phyloP scores from a whole-genome alignment of 2,888 invertebrate genomes.

The Zeuzera pyrina region DNA sequence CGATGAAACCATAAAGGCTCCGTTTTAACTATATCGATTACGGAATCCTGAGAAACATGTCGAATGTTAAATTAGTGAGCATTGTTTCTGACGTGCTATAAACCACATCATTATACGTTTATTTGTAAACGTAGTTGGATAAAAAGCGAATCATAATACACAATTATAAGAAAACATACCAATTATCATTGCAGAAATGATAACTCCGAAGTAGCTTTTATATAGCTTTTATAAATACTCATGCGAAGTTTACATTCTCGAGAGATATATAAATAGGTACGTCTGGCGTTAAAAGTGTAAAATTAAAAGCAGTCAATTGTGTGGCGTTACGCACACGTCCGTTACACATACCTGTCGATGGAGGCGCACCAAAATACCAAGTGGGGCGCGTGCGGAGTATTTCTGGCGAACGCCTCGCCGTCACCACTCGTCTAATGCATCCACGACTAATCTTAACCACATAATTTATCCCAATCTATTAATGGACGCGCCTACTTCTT shows the following conservation, averaged over 20 bases:
- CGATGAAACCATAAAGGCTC: no score
- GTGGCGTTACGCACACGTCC: conserved; percentile 25
- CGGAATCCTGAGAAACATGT: no score
- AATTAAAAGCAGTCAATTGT: conserved; percentile 18
- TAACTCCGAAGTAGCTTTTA: no score
- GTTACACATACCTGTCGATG: conserved; percentile 50
- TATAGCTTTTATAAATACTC: no score
- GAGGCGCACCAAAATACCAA: conserved; percentile 42
- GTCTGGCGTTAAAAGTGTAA: conserved; percentile 4
- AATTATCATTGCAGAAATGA: no score
- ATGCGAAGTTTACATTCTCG: conserved; percentile 3
- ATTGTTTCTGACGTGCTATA: no score
- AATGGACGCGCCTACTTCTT: conserved; percentile 19
- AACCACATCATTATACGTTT: no score
- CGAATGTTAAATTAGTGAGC: no score
- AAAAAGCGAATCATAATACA: no score
- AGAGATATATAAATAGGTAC: conserved; percentile 1
- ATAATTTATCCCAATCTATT: conserved; percentile 23
- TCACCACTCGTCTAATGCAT: conserved; percentile 11
- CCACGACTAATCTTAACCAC: conserved; percentile 15
- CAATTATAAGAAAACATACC: no score
- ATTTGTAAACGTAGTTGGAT: no score
- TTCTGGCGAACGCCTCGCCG: conserved; percentile 22
- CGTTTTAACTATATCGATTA: no score
- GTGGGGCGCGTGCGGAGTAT: conserved; percentile 30